Base-by-base conservation (phyloP, 2,888 invertebrate species). In the Drosophila antonietae region DNA sequence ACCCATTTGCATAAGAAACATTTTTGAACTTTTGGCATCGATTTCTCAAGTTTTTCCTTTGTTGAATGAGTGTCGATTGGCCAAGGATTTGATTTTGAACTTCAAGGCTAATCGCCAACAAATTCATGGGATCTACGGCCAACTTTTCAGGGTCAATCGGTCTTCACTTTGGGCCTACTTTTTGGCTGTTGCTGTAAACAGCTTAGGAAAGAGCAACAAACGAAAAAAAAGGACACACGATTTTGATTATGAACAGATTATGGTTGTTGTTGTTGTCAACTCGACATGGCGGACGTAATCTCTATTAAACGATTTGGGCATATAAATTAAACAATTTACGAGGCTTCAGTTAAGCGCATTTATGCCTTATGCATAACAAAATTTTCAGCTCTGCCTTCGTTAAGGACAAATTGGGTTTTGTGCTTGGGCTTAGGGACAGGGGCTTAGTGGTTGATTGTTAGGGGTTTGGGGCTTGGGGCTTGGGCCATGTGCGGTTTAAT, bases 231-330 rank as follows among this genome's bases (percentile, higher is more conserved):
- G 81, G 81, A 57, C 81, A 47, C 41, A 69, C 68, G 67, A 85
- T 85, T 85, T 89, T 88, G 83, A 85, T 79, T 83, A 88, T 89
- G 83, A 88, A 46, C 53, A 71, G 69, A 63, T 64, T 63, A 52
- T 59, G 56, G 41, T 47, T 63, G 51, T 59, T 78, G 63, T 71
- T 71, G 63, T 68, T 77, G 66, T 80, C 71, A 72, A 66, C 55
- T 73, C 68, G 73, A 87, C 88, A 87, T 83, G 71, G 81, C 84
- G 85, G 63, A 83, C 84, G 69, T 86, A 90, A 90, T 90, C 89
- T 83, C 87, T 81, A 89, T 90, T 90, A 90, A 90, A 85, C 88
- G 90, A 89, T 85, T 85, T 81, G 72, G 81, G 85, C 88, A 74
- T 82, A 87, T 90, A 89, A 89, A 85, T 90, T 81, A 89, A 74